These are phyloP conservation scores for Geodia barretti DNA, from an alignment of 37 sponge, comb jelly and placozoan species.

Conservation along the genomic window DNA sequence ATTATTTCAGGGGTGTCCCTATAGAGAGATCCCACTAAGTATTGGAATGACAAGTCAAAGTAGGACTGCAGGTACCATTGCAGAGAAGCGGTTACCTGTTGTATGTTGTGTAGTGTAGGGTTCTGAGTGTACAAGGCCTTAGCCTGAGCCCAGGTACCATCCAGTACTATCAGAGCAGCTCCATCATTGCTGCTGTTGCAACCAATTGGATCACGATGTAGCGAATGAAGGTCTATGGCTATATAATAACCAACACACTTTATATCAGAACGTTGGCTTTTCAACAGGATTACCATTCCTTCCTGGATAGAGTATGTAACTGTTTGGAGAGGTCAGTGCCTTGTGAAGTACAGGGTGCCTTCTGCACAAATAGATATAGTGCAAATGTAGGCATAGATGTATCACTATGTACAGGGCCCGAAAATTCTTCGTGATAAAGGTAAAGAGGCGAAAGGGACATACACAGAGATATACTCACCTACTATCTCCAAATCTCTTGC, in stretches of 20 bases:
- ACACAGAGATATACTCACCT: slow-evolving; percentile 67
- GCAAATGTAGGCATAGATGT: too few species aligned
- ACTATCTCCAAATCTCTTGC: slow-evolving; percentile 55
- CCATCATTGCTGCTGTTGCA: slow-evolving; percentile 8
- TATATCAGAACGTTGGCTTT: too few species aligned
- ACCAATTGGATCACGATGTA: slow-evolving; percentile 44
- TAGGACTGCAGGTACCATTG: too few species aligned
- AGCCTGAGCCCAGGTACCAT: slow-evolving; percentile 89
- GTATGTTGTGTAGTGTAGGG: slow-evolving; percentile 28
- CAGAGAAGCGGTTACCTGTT: slow-evolving; percentile 44
- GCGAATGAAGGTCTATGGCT: slow-evolving; percentile 33
- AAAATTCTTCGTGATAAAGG: too few species aligned
- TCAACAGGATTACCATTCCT: slow-evolving; percentile 23
- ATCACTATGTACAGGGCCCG: too few species aligned
- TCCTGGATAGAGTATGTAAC: slow-evolving; percentile 61
- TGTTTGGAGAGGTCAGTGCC: slow-evolving; percentile 30
- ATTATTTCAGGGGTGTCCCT: background rate
- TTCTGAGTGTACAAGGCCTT: slow-evolving; percentile 62
- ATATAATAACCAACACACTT: too few species aligned
- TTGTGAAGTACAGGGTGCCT: slow-evolving; percentile 19
- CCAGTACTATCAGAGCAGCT: slow-evolving; percentile 74
- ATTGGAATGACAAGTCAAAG: too few species aligned
- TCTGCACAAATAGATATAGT: background rate
- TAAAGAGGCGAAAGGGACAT: too few species aligned
- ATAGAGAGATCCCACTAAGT: background rate